A percentile compares a stretch with the other conserved stretches of the same genome.
Evolutionary conservation across 2,113 vertebrate genomes (phyloP).

Genomic region (Myiozetetes cayanensis): DNA sequence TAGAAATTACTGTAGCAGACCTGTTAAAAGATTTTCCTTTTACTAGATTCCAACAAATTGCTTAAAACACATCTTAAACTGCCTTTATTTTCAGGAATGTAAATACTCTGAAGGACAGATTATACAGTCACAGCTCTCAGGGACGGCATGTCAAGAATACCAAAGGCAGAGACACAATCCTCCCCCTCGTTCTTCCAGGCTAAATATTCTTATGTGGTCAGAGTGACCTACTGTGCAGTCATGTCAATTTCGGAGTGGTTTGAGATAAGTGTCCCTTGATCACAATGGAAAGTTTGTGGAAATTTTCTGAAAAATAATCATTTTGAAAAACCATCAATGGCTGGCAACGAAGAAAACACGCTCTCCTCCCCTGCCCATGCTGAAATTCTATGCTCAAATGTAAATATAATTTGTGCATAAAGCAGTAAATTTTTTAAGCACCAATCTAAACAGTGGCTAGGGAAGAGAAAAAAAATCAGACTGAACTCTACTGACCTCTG

Average conservation of each 20-base stretch:
- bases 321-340: not conserved
- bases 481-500: constrained; percentile 35
- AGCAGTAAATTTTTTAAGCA: constrained; percentile 10
- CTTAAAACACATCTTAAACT: not conserved
- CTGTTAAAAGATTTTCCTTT: constrained; percentile 7
- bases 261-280: constrained; percentile 33
- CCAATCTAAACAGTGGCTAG: not conserved
- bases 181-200: not conserved
- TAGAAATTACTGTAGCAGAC: not conserved
- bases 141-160: not conserved
- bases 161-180: not conserved
- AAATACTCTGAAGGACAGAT: constrained; percentile 23
- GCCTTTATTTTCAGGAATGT: constrained; percentile 37
- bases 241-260: constrained; percentile 8
- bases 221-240: constrained; percentile 3
- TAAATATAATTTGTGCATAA: constrained; percentile 26
- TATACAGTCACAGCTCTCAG: not conserved
- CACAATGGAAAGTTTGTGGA: constrained; percentile 24
- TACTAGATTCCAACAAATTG: constrained; percentile 10
- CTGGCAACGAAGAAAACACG: not conserved
- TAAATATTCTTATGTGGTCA: constrained; percentile 26
- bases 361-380: not conserved
- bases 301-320: constrained; percentile 38
- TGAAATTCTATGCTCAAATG: constrained; percentile 49
- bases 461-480: not conserved